Conservation (phyloP, 2,888 invertebrate genomes). For the Metellina segmentata region DNA sequence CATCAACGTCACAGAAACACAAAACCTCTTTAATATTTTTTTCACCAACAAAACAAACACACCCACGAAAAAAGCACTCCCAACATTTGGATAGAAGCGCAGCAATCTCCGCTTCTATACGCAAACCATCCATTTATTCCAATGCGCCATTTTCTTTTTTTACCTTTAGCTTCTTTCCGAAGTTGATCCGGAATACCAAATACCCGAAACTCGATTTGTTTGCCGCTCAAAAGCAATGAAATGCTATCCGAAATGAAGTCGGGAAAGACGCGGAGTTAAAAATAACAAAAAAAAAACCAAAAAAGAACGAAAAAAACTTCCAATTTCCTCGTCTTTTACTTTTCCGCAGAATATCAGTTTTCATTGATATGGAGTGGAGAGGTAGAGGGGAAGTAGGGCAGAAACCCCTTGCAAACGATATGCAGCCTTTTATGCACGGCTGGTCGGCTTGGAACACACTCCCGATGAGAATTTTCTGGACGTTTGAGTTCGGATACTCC, state of each 20-base stretch:
- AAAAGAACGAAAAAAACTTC: background rate
- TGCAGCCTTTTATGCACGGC: conserved; percentile 21
- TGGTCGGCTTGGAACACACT: conserved; percentile 43
- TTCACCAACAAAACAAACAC: background rate
- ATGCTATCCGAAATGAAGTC: conserved; percentile 56
- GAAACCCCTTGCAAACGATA: conserved; percentile 9
- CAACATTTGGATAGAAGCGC: conserved; percentile 8
- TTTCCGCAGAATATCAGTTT: conserved; percentile 58
- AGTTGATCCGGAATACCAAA: conserved; percentile 40
- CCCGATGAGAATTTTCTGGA: conserved; percentile 53
- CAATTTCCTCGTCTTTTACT: conserved; percentile 48
- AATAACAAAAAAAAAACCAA: background rate
- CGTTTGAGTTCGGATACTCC: conserved; percentile 15
- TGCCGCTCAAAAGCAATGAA: conserved; percentile 45
- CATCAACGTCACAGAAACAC: conserved; percentile 10
- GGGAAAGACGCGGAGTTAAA: background rate
- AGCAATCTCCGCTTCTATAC: background rate
- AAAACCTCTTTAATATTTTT: conserved; percentile 11
- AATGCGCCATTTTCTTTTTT: background rate
- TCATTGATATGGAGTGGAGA: conserved; percentile 34
- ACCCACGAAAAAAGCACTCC: background rate
- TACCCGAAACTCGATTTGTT: conserved; percentile 57
- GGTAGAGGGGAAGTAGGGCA: background rate
- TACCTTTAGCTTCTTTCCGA: background rate
- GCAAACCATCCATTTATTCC: background rate